Percentiles rank a stretch among this genome's conserved stretches.
Conservation (phyloP, 64 coral and sea anemone species). For the Montipora foliosa region DNA sequence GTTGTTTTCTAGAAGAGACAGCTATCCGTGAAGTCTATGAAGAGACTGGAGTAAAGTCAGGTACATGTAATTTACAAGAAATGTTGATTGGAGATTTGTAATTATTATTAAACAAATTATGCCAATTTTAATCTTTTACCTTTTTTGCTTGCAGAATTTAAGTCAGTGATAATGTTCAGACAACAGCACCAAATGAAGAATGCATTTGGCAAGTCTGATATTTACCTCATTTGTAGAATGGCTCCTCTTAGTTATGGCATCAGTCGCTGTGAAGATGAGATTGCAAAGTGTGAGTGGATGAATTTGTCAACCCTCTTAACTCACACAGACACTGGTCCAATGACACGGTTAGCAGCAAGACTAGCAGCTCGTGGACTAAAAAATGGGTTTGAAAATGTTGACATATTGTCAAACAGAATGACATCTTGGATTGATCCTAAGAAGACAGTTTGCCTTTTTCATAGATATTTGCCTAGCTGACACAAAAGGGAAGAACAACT, state of each 20-base stretch:
- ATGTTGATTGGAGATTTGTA: too few species aligned
- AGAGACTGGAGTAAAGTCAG: slow-evolving; percentile 87
- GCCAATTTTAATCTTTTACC: neutral
- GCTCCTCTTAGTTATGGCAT: slow-evolving; percentile 70
- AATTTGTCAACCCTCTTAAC: slow-evolving; percentile 58
- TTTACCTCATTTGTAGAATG: slow-evolving; percentile 85
- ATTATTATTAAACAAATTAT: too few species aligned
- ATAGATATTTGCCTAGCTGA: slow-evolving; percentile 78
- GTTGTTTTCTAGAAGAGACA: slow-evolving; percentile 63
- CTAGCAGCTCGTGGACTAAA: slow-evolving; percentile 71
- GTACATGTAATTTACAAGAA: slow-evolving; percentile 2
- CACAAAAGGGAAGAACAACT: neutral
- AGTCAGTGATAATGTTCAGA: slow-evolving; percentile 82
- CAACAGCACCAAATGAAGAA: slow-evolving; percentile 88
- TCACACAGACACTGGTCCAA: slow-evolving; percentile 77
- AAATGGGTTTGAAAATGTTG: slow-evolving; percentile 92
- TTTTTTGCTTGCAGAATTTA: slow-evolving; percentile 67
- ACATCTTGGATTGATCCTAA: slow-evolving; percentile 82
- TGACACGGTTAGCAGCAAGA: slow-evolving; percentile 79
- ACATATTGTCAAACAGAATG: slow-evolving; percentile 68
- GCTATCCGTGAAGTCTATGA: slow-evolving; percentile 88
- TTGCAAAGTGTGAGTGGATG: slow-evolving; percentile 91
- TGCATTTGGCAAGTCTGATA: slow-evolving; percentile 87
- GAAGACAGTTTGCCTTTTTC: slow-evolving; percentile 75
- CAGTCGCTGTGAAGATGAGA: slow-evolving; percentile 85